Base-by-base conservation (phyloP, 2,113 vertebrate species). In the Ranitomeya imitator region DNA sequence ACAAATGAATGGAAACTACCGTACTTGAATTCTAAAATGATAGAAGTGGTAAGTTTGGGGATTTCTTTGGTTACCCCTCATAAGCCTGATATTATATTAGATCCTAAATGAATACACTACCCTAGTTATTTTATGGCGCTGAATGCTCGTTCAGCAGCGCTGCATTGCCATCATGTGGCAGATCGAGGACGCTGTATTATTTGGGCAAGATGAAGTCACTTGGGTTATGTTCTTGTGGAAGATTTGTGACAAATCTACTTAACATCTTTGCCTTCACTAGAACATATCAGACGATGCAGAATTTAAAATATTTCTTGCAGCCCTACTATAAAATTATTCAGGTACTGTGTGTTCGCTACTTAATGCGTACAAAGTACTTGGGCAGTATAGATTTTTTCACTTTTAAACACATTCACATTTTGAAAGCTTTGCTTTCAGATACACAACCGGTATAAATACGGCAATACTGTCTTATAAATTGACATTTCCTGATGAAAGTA, bases 391-490 rank as follows among this genome's bases (percentile, higher is more conserved):
- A n/a, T 23, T 23, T n/a, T 23, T 57, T 21, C 57, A 79, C 52
- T 4, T 57, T 54, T 14, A 52, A 15, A 59, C 13, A 59, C 52
- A 79, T 79, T 59, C n/a, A 3, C 54, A 80, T 59, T 57, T 21
- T 80, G 54, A 57, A 31, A 26, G 69, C 81, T 84, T 69, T 88
- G 80, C 71, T 57, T 83, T 31, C 21, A 55, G 15, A 71, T 80
- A 54, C 18, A 16, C 31, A 14, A 71, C 60, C 21, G 10, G 60
- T 51, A 23, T 21, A 60, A 52, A 26, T 69, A 55, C 7, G 90
- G 89, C 0, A 74, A 8, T 74, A 90, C 63, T 82, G 84, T 69
- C 79, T 94, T 92, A 92, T 92, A 91, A 52, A 69, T 59, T 21
- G 26, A 19, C 51, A 19, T 52, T 69, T 59, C 79, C 86, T 88